phyloP scores from a whole-genome alignment of 2,888 invertebrate genomes.

The Cyclophora punctaria region DNA sequence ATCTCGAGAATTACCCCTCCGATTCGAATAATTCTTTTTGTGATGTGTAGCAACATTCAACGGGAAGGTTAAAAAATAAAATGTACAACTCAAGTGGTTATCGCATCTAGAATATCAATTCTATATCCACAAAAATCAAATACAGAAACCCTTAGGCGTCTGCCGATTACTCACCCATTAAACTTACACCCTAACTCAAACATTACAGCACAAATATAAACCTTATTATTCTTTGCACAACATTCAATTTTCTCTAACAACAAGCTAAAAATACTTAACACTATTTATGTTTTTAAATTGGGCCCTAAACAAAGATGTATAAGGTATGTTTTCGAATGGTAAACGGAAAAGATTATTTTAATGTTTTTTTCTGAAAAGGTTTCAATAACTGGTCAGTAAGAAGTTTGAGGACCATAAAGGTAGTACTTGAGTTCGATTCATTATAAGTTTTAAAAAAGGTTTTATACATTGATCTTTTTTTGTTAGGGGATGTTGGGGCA shows the following conservation, averaged over 20 bases:
- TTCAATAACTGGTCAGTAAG: slow-evolving; percentile 48
- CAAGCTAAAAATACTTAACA: neutral
- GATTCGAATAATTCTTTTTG: too few species aligned
- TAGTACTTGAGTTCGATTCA: slow-evolving; percentile 14
- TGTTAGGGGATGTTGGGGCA: slow-evolving; percentile 10
- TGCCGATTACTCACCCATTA: slow-evolving; percentile 65
- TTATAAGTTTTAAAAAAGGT: slow-evolving; percentile 22
- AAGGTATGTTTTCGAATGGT: slow-evolving; percentile 22
- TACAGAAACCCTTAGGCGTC: slow-evolving; percentile 34
- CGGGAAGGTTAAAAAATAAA: too few species aligned
- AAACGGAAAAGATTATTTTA: slow-evolving; percentile 8
- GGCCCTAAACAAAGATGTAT: neutral
- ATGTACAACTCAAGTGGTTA: too few species aligned
- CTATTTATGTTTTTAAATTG: neutral
- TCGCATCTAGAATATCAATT: too few species aligned
- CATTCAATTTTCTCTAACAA: neutral
- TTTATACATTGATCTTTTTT: slow-evolving; percentile 18
- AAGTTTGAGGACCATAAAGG: slow-evolving; percentile 11
- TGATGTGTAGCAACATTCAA: too few species aligned
- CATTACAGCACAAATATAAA: slow-evolving; percentile 17
- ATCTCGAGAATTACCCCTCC: too few species aligned
- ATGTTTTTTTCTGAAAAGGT: slow-evolving; percentile 30
- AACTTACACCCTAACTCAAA: slow-evolving; percentile 37
- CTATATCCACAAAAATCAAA: too few species aligned
- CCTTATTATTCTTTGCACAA: slow-evolving; percentile 12